Conservation (phyloP, 2,113 vertebrate genomes). For the Lepus americanus region DNA sequence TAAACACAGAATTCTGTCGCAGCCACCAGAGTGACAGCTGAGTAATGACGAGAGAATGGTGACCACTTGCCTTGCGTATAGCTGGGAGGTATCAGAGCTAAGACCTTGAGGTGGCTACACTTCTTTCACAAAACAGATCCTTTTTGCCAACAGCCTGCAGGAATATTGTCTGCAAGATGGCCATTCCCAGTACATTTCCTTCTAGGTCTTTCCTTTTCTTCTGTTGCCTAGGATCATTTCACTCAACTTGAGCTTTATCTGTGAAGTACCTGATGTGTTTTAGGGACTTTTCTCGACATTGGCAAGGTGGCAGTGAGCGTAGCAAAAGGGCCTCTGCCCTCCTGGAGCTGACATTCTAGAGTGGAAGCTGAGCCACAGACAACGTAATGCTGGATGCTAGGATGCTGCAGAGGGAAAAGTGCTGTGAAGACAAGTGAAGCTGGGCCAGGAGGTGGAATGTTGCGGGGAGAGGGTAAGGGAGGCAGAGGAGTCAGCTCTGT, state of each 20-base stretch:
- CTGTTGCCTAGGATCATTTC: neutral
- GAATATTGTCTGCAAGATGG: neutral
- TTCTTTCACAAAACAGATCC: neutral
- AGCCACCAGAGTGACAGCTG: neutral
- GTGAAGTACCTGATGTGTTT: neutral
- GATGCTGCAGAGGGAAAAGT: neutral
- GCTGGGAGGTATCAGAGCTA: neutral
- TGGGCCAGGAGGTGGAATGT: neutral
- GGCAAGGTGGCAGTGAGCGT: neutral
- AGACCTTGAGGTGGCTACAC: neutral
- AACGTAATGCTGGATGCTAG: neutral
- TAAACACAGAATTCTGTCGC: neutral
- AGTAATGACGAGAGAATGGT: neutral
- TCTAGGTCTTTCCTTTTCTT: neutral
- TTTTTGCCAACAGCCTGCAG: neutral
- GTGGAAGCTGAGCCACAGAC: neutral
- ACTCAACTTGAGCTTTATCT: neutral
- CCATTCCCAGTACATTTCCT: neutral
- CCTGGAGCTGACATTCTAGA: neutral
- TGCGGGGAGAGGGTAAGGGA: neutral
- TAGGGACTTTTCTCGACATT: neutral
- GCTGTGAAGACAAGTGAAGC: neutral
- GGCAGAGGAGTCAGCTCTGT: neutral
- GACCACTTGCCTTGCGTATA: neutral
- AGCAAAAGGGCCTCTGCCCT: neutral